phyloP scores from a whole-genome alignment of 2,888 invertebrate species.

The Harpalus rubripes region DNA sequence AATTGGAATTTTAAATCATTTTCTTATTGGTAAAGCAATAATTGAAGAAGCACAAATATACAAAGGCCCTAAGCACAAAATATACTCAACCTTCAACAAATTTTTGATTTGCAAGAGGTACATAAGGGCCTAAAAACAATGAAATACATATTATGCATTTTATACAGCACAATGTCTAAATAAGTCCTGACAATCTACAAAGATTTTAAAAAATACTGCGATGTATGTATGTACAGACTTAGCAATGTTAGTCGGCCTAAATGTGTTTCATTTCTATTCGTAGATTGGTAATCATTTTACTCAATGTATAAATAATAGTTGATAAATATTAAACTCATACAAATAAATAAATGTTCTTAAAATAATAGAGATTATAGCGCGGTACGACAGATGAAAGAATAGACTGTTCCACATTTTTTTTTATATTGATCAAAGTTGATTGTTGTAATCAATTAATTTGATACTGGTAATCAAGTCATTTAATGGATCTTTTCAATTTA shows the following conservation, averaged over 20 bases:
- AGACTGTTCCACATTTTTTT: neutral
- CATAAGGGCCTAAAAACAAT: slow-evolving; percentile 19
- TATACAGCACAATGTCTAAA: slow-evolving; percentile 24
- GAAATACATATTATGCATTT: slow-evolving; percentile 9
- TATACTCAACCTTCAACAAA: neutral
- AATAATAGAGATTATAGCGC: neutral
- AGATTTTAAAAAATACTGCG: neutral
- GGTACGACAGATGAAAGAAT: neutral
- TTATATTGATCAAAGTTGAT: neutral
- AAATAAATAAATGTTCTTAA: slow-evolving; percentile 5
- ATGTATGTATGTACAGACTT: slow-evolving; percentile 10
- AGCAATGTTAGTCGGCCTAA: slow-evolving; percentile 33
- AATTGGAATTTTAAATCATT: no score
- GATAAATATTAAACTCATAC: slow-evolving; percentile 2
- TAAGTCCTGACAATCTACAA: slow-evolving; percentile 21
- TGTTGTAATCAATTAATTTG: no score
- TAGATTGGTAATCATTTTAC: neutral
- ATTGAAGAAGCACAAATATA: neutral
- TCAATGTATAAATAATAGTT: slow-evolving; percentile 4
- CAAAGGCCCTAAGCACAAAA: slow-evolving; percentile 7
- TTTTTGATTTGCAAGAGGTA: neutral
- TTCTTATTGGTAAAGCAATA: no score
- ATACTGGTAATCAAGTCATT: no score
- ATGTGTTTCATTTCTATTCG: slow-evolving; percentile 7
- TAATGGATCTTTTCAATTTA: no score